These are phyloP conservation scores for Lycodopsis pacificus DNA, from an alignment of 2,797 vertebrate species.

Conservation along the genomic window DNA sequence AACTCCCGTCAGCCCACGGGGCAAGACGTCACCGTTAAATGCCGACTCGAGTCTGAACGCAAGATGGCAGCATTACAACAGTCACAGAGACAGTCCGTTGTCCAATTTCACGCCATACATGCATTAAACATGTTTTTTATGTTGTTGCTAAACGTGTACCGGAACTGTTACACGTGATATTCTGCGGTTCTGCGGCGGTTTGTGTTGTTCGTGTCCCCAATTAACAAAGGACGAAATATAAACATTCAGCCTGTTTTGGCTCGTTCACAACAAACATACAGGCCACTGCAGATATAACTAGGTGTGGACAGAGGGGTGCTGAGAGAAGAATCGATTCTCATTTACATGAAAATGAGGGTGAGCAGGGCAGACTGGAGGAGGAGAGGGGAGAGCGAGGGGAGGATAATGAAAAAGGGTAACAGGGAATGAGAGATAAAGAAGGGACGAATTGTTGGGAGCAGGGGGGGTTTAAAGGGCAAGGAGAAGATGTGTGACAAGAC, in stretches of 20 bases:
- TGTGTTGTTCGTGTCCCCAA: not conserved
- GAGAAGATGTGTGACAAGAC: not conserved
- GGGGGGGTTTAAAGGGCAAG: constrained; percentile 13
- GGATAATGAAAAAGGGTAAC: constrained; percentile 23
- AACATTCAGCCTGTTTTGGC: not conserved
- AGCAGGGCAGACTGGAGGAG: constrained; percentile 11
- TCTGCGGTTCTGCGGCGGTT: fast-evolving
- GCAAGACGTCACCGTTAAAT: constrained; percentile 6
- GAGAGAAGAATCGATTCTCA: constrained; percentile 54
- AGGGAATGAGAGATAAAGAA: constrained; percentile 16
- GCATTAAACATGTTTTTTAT: not conserved
- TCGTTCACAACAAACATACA: not conserved
- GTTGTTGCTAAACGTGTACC: not conserved
- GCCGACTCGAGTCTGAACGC: constrained; percentile 19
- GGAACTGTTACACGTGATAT: not conserved
- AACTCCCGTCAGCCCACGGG: constrained; percentile 60
- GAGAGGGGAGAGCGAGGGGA: constrained; percentile 1
- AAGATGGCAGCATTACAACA: constrained; percentile 51
- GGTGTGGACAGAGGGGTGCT: constrained; percentile 28
- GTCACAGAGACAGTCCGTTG: too few relatives aligned
- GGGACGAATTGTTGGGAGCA: constrained; percentile 1
- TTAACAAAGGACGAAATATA: not conserved
- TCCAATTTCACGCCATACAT: not conserved
- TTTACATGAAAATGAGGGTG: constrained; percentile 62
- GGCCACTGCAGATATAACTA: not conserved